These are phyloP conservation scores for Heterochromis multidens DNA, from an alignment of 2,113 vertebrate species.

Conservation along the genomic window DNA sequence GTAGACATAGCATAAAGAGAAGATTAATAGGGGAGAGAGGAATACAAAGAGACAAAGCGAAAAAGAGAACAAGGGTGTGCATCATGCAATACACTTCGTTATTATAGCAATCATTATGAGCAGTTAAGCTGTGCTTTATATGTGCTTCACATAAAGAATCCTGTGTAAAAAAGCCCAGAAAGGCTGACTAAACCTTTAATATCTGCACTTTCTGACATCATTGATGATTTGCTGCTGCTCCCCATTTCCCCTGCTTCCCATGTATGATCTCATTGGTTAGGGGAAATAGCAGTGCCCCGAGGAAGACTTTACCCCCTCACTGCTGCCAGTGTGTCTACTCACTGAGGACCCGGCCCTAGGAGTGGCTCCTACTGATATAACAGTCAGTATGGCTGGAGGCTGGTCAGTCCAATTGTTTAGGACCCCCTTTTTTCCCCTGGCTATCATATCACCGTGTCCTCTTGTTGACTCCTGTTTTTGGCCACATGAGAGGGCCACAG, in stretches of 20 bases:
- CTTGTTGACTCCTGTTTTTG: constrained; percentile 67
- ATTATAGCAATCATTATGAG: constrained; percentile 14
- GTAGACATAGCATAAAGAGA: constrained; percentile 41
- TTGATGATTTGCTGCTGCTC: constrained; percentile 31
- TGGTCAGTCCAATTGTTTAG: constrained; percentile 33
- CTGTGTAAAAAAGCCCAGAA: neutral
- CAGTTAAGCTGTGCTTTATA: constrained; percentile 5
- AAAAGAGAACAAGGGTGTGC: constrained; percentile 25
- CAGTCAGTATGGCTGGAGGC: constrained; percentile 38
- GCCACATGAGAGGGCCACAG: constrained; percentile 64
- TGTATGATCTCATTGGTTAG: constrained; percentile 50
- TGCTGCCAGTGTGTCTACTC: constrained; percentile 64
- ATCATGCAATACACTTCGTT: constrained; percentile 25
- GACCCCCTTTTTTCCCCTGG: constrained; percentile 25
- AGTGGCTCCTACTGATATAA: constrained; percentile 60
- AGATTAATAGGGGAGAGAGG: constrained; percentile 28
- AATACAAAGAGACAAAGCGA: constrained; percentile 11
- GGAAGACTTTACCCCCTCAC: constrained; percentile 45
- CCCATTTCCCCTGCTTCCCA: neutral
- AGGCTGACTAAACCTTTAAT: constrained; percentile 46
- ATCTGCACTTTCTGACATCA: constrained; percentile 40
- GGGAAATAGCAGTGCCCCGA: constrained; percentile 42
- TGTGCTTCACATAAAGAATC: neutral
- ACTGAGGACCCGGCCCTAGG: constrained; percentile 34
- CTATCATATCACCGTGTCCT: constrained; percentile 69